Evolutionary conservation across 1,140 invertebrate genomes (phyloP), one percentile per base, ranked within the genome.

Genomic region (Drosophila pruinosa): DNA sequence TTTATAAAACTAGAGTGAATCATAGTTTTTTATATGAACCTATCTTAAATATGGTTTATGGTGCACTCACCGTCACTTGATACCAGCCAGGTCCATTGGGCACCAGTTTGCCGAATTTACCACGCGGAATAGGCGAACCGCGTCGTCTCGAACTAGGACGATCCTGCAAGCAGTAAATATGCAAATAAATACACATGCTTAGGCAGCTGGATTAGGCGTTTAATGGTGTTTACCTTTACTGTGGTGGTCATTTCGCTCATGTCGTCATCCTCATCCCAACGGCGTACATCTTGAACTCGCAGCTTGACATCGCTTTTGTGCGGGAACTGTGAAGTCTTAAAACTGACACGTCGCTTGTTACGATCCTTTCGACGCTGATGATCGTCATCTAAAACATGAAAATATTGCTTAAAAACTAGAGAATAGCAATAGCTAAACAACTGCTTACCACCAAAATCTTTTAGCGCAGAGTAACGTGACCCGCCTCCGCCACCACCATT

Each of bases 201-300:
- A n/a, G n/a, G n/a, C n/a, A n/a, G n/a, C n/a, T n/a, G n/a, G n/a
- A n/a, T n/a, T n/a, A n/a, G n/a, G n/a, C n/a, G n/a, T n/a, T n/a
- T n/a, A n/a, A n/a, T n/a, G n/a, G n/a, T 38, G 14, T 17, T 7
- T 8, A 88, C 82, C 71, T 69, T 81, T 2, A 59, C 22, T 19
- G 53, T 24, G 19, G 75, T 78, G 19, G 82, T 86, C 48, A 77
- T 74, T 10, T 89, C 80, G 3, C 52, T 74, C 80, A 89, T 89
- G 22, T 91, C 90, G 19, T 90, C 89, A 22, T 91, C 90, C 50
- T 91, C 90, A 45, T 91, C 90, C 73, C 85, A 79, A 0, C 89
- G 89, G n/a, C 88, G 77, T 1, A 86, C 43, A 34, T 91, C 90
- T n/a, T 85, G 71, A 0, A 83, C 22, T 0, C 85, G 75, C 31